Conservation (phyloP, 2,113 vertebrate genomes). For the Ochotona princeps region DNA sequence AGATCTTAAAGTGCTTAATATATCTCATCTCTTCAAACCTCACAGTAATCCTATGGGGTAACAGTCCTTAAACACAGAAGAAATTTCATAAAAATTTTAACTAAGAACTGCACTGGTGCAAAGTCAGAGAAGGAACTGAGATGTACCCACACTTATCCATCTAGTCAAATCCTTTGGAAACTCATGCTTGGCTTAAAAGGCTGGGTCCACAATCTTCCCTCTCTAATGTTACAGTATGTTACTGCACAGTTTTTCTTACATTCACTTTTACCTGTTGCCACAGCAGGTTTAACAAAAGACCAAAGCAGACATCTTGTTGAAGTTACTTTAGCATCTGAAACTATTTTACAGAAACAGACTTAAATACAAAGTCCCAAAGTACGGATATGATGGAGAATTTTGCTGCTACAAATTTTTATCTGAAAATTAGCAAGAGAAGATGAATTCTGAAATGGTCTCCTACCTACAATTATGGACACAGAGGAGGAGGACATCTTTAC, state of each 20-base stretch:
- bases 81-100: neutral
- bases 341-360: neutral
- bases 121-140: neutral
- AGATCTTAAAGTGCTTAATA: neutral
- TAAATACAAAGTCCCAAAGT: neutral
- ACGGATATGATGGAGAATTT: neutral
- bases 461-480: neutral
- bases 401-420: neutral
- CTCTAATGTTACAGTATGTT: neutral
- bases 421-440: neutral
- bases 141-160: neutral
- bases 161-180: constrained; percentile 3
- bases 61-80: neutral
- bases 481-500: too few relatives aligned
- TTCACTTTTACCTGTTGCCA: neutral
- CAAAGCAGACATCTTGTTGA: neutral
- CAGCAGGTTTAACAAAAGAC: neutral
- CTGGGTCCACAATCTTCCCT: neutral
- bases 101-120: neutral
- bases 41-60: neutral
- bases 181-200: neutral
- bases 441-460: neutral
- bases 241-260: neutral
- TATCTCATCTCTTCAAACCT: neutral
- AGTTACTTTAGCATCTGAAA: neutral